These are phyloP conservation scores for Campoplex capitator DNA, from an alignment of 2,888 invertebrate species.

Conservation along the genomic window DNA sequence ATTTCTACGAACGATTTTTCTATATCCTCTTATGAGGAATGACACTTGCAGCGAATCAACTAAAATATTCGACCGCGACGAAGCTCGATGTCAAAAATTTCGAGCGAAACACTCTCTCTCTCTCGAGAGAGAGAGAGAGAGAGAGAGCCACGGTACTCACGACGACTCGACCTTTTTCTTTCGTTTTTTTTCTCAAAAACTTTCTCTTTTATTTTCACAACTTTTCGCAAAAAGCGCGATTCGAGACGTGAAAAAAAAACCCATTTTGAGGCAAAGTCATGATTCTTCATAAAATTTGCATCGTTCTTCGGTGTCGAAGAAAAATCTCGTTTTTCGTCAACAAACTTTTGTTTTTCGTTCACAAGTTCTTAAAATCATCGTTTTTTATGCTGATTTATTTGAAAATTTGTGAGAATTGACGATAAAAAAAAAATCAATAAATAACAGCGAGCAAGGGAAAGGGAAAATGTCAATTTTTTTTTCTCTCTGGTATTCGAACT, in stretches of 20 bases:
- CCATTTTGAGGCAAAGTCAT: neutral
- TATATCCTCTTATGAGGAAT: neutral
- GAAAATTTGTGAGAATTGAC: neutral
- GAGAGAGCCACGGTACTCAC: too few relatives aligned
- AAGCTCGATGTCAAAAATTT: neutral
- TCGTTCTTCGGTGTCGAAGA: neutral
- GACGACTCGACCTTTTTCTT: neutral
- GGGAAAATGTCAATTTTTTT: neutral
- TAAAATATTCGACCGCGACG: too few relatives aligned
- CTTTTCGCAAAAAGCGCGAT: neutral
- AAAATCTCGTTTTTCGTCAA: too few relatives aligned
- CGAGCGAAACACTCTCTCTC: neutral
- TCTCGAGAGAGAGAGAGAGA: too few relatives aligned
- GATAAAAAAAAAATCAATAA: neutral
- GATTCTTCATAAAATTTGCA: neutral
- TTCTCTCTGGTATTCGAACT: neutral
- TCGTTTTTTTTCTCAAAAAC: neutral
- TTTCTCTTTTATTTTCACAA: neutral
- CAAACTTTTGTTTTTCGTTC: too few relatives aligned
- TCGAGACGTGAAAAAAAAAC: too few relatives aligned
- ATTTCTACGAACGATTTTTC: neutral
- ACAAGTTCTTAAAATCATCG: too few relatives aligned
- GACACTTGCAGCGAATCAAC: neutral
- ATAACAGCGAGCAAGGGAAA: too few relatives aligned
- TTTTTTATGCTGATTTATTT: neutral